phyloP scores from a whole-genome alignment of 2,113 vertebrate genomes.

The Amblyornis subalaris region DNA sequence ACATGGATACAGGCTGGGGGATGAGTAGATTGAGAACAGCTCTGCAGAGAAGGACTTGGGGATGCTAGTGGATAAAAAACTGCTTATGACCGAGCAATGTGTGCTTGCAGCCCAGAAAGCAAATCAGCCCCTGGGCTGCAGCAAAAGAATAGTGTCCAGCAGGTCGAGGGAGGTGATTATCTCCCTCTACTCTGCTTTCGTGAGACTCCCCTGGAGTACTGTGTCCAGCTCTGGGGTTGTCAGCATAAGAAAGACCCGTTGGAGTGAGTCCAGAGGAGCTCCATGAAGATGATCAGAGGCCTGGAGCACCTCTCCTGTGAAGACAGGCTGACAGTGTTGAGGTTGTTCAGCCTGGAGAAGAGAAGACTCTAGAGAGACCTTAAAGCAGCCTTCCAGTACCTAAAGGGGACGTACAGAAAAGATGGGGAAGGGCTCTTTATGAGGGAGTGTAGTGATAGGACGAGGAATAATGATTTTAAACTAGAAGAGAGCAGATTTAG shows the following conservation, averaged over 20 bases:
- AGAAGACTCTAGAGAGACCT: not conserved
- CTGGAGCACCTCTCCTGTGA: not conserved
- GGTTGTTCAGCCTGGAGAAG: not conserved
- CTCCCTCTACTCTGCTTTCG: not conserved
- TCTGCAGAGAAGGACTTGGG: not conserved
- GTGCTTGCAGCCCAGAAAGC: not conserved
- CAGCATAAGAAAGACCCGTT: not conserved
- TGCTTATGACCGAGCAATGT: not conserved
- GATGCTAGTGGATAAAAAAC: not conserved
- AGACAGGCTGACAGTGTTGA: not conserved
- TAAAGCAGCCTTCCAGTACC: not conserved
- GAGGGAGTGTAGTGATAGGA: not conserved
- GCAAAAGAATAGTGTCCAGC: not conserved
- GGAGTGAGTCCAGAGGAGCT: not conserved
- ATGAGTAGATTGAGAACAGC: not conserved
- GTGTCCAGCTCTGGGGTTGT: accelerated
- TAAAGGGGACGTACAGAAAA: not conserved
- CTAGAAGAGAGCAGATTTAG: not conserved
- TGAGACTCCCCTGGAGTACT: not conserved
- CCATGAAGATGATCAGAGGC: not conserved
- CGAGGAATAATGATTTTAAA: not conserved
- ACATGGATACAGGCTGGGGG: too few relatives aligned
- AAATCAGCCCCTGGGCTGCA: not conserved
- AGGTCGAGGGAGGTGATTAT: not conserved
- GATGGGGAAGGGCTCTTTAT: not conserved